Conservation (phyloP, 2,888 invertebrate species). For the Drosophila eohydei region DNA sequence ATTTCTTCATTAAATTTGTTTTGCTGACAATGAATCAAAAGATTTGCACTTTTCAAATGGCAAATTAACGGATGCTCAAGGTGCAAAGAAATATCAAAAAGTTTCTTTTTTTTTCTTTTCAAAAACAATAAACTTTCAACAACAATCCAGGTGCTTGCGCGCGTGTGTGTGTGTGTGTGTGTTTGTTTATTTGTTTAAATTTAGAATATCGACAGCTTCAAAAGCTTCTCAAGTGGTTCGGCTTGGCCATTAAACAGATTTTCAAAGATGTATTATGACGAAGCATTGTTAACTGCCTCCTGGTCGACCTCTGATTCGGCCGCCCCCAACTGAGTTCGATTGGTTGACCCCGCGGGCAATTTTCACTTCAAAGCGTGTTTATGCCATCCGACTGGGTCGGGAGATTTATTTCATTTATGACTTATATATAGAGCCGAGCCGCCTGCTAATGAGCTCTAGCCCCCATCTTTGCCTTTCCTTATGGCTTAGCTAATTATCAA, state of each 20-base stretch:
- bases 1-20: slow-evolving; percentile 32
- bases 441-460: slow-evolving; percentile 1
- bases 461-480: neutral
- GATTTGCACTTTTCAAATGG: slow-evolving; percentile 52
- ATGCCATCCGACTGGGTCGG: slow-evolving; percentile 78
- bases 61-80: slow-evolving; percentile 70
- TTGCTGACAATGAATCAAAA: slow-evolving; percentile 24
- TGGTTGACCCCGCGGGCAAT: slow-evolving; percentile 77
- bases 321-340: slow-evolving; percentile 10
- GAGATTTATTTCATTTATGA: slow-evolving; percentile 78
- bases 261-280: slow-evolving; percentile 73
- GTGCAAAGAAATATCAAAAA: slow-evolving; percentile 59
- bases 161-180: slow-evolving; percentile 31
- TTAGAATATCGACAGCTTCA: slow-evolving; percentile 78
- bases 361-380: slow-evolving; percentile 78
- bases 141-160: slow-evolving; percentile 31
- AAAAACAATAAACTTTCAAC: slow-evolving; percentile 77
- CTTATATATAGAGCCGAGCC: slow-evolving; percentile 30
- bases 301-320: neutral
- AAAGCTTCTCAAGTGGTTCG: slow-evolving; percentile 74
- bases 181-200: slow-evolving; percentile 79
- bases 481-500: slow-evolving; percentile 5
- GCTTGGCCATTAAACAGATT: slow-evolving; percentile 73
- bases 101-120: slow-evolving; percentile 68
- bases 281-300: slow-evolving; percentile 54